Conservation (phyloP, 2,888 invertebrate species). For the Drosophila merina region DNA sequence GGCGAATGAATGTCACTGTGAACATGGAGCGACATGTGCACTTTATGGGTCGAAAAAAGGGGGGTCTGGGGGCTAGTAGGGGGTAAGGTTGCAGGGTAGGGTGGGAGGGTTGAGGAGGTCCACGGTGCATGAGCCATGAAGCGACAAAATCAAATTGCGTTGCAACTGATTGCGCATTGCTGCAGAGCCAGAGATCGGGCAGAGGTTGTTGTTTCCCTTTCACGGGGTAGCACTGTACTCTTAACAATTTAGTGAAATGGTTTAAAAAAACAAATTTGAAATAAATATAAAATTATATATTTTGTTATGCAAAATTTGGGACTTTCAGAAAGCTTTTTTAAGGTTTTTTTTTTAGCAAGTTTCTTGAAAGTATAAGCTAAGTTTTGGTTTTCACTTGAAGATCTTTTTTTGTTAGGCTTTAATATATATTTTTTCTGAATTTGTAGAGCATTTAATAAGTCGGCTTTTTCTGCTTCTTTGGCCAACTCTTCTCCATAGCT, state of each 20-base stretch:
- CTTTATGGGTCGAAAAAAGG: constrained; percentile 77
- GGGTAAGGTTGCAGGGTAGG: not conserved
- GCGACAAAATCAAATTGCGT: constrained; percentile 80
- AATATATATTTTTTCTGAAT: not conserved
- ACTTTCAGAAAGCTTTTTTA: too few relatives aligned
- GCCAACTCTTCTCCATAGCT: constrained; percentile 14
- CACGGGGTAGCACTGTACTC: not conserved
- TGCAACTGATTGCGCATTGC: constrained; percentile 80
- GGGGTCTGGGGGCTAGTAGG: constrained; percentile 18
- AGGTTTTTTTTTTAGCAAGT: too few relatives aligned
- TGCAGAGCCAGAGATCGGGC: constrained; percentile 31
- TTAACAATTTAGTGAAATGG: rapidly evolving
- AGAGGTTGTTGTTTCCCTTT: constrained; percentile 12
- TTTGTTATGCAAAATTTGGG: too few relatives aligned
- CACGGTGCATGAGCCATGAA: constrained; percentile 65
- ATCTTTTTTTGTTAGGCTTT: too few relatives aligned
- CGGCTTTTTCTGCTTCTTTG: not conserved
- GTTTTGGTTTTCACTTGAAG: too few relatives aligned
- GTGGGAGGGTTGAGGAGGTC: not conserved
- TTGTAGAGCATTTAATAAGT: constrained; percentile 5
- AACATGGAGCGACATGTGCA: constrained; percentile 83
- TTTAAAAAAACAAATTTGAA: not conserved
- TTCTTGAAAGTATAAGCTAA: too few relatives aligned
- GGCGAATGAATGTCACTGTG: constrained; percentile 82
- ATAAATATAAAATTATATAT: not conserved